These are phyloP conservation scores for Temnothorax ravouxi DNA, from an alignment of 2,888 invertebrate genomes.

Conservation along the genomic window DNA sequence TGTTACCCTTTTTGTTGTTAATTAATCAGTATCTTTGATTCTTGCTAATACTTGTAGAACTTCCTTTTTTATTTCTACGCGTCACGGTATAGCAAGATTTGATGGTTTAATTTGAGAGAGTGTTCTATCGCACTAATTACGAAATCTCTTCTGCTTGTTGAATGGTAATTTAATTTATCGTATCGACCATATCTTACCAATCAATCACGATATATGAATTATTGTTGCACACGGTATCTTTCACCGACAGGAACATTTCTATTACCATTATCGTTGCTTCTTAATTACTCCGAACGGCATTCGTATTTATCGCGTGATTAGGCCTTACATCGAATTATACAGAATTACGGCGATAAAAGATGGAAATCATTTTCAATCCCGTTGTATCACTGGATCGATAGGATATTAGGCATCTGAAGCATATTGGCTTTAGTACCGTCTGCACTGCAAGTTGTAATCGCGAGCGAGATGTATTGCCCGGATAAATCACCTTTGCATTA, in stretches of 20 bases:
- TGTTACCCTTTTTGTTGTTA: not conserved
- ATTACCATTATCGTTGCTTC: constrained; percentile 45
- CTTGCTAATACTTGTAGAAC: not conserved
- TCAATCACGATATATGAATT: constrained; percentile 20
- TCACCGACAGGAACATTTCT: constrained; percentile 32
- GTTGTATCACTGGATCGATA: constrained; percentile 41
- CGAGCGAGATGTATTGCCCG: constrained; percentile 16
- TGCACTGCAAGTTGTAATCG: constrained; percentile 16
- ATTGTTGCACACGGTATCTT: constrained; percentile 31
- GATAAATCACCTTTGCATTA: not conserved
- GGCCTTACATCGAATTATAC: constrained; percentile 22
- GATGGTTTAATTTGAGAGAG: not conserved
- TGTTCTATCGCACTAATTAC: not conserved
- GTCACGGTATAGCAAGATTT: not conserved
- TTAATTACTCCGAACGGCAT: constrained; percentile 32
- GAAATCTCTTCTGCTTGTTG: constrained; percentile 4
- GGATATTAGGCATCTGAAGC: not conserved
- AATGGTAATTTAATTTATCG: constrained; percentile 33
- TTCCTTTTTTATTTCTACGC: not conserved
- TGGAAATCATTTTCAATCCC: constrained; percentile 44
- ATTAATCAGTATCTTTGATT: not conserved
- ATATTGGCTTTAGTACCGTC: constrained; percentile 36
- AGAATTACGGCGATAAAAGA: constrained; percentile 43
- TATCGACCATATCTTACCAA: constrained; percentile 16
- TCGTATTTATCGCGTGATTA: constrained; percentile 44